These are phyloP conservation scores for Ageneiosus marmoratus DNA, from an alignment of 2,113 vertebrate genomes.

Conservation along the genomic window DNA sequence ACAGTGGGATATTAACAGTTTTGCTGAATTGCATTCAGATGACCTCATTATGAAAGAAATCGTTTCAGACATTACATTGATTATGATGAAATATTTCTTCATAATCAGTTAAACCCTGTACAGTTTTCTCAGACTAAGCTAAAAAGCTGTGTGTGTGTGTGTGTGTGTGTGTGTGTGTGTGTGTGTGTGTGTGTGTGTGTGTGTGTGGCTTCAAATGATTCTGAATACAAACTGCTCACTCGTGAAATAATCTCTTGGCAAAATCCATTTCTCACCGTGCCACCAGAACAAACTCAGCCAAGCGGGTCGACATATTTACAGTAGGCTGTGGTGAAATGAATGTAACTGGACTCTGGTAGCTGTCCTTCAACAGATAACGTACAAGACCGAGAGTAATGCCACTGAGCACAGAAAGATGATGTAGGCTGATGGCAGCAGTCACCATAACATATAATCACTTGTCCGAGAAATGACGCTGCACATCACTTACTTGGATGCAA, in stretches of 20 bases:
- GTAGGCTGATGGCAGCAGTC: slow-evolving; percentile 15
- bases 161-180: background rate
- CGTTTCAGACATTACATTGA: no score
- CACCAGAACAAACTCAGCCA: slow-evolving; percentile 21
- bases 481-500: background rate
- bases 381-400: slow-evolving; percentile 21
- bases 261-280: slow-evolving; percentile 29
- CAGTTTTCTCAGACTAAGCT: background rate
- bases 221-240: slow-evolving; percentile 27
- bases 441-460: slow-evolving; percentile 16
- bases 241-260: slow-evolving; percentile 20
- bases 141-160: background rate
- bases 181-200: background rate
- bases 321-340: slow-evolving; percentile 20
- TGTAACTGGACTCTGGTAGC: background rate
- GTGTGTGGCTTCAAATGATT: slow-evolving; percentile 3
- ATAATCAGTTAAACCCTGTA: no score
- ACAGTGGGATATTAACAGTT: no score
- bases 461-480: slow-evolving; percentile 6
- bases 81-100: no score
- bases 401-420: slow-evolving; percentile 13
- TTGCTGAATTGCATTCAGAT: no score
- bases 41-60: no score
- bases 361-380: slow-evolving; percentile 31
- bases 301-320: slow-evolving; percentile 24